Evolutionary conservation across 2,888 invertebrate species (phyloP), one percentile per base, ranked within the genome.

Genomic region (Aphelenchoides bicaudatus): DNA sequence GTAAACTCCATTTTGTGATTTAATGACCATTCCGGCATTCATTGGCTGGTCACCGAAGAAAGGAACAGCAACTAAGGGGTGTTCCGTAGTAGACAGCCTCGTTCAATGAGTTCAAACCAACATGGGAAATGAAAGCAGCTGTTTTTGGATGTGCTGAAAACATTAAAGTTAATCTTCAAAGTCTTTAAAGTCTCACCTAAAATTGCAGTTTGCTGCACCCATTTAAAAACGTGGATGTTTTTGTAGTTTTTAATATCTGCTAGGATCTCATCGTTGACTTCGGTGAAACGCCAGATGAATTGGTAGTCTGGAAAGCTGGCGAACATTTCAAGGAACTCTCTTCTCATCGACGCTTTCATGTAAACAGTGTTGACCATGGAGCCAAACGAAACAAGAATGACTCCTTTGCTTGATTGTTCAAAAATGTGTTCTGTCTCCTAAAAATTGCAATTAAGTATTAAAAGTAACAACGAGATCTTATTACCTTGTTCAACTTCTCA

Each of bases 1-100:
- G n/a, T n/a, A n/a, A n/a, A n/a, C n/a, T n/a, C n/a, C n/a, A n/a
- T n/a, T n/a, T n/a, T n/a, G n/a, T n/a, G n/a, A n/a, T n/a, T n/a
- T n/a, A n/a, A 43, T 25, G 23, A n/a, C 43, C 6, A 25, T 25
- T 8, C 21, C 43, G 38, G 49, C 30, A 16, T 49, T 49, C 13
- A 27, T 16, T n/a, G 25, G 49, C 39, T 54, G 55, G 25, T 54
- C 55, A n/a, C 55, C 53, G 57, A 54, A 54, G 13, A 54, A 23
- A 21, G 56, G 56, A 10, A 16, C 19, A 2, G 57, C 21, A 13
- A 54, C 25, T n/a, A 54, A 8, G 21, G 2, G 55, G 55, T 16
- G 30, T 34, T 1, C 55, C 55, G 25, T n/a, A 57, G 19, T 29
- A 57, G 2, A 56, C 55, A 2, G 55, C 55, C 4, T 54, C 55